A percentile compares a stretch with the other conserved stretches of the same genome.
phyloP scores from a whole-genome alignment of 1,140 invertebrate genomes.

The Myzus persicae region DNA sequence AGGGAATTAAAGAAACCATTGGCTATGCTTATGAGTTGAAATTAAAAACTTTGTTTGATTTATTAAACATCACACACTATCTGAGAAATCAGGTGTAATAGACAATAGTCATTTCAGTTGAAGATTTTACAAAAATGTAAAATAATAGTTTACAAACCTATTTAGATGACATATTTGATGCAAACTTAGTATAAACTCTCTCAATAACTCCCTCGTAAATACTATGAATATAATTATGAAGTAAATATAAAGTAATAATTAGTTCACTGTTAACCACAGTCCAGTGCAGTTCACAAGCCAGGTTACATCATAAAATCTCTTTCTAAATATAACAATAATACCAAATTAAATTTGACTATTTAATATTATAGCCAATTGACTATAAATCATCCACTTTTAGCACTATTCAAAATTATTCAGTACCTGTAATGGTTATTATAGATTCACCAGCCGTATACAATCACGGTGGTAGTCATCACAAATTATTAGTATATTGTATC shows the following conservation, averaged over 20 bases:
- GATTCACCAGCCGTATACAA: neutral
- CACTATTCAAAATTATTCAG: too few relatives aligned
- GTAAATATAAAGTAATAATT: too few relatives aligned
- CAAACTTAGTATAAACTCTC: neutral
- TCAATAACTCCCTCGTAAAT: too few relatives aligned
- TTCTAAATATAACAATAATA: too few relatives aligned
- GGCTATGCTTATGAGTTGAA: neutral
- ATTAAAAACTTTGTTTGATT: neutral
- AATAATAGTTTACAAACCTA: neutral
- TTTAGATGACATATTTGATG: neutral
- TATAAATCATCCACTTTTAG: too few relatives aligned
- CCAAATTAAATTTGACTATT: too few relatives aligned
- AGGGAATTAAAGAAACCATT: neutral
- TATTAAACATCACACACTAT: neutral
- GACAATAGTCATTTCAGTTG: neutral
- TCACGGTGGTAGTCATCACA: neutral
- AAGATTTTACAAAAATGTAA: neutral
- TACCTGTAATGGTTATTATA: neutral
- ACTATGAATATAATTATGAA: too few relatives aligned
- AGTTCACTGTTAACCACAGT: too few relatives aligned
- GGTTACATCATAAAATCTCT: too few relatives aligned
- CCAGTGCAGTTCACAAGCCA: too few relatives aligned
- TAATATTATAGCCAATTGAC: too few relatives aligned
- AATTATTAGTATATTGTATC: neutral
- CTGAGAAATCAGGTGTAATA: too few relatives aligned